Base-by-base conservation (phyloP, 2,113 vertebrate species). In the Noturus placidus region DNA sequence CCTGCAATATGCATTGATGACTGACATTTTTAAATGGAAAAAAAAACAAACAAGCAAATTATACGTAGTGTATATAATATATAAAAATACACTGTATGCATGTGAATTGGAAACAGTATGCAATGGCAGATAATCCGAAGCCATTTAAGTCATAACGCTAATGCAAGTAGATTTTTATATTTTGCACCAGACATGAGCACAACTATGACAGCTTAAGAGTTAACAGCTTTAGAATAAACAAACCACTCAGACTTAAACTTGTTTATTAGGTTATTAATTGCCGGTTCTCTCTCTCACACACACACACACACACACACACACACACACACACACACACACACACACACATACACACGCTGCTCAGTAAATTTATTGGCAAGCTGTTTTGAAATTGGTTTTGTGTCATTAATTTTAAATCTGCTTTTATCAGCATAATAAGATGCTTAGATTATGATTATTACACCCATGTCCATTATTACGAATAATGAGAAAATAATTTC, bases 331-430 rank as follows among this genome's bases (percentile, higher is more conserved):
- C 65, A 69, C 38, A 42, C 38, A 42, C 42, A 46, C 42, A 17
- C 30, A 69, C 15, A 17, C 67, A 69, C 42, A 46, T 6, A 17
- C 30, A 69, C 15, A 17, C 67, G 35, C n/a, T 4, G 38, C 17
- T 63, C 22, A 42, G 57, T 46, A 61, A 42, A 63, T 61, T 77
- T 17, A n/a, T 5, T 50, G 5, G 6, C 30, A 85, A 61, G 54
- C 46, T 61, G 22, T 61, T 61, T 76, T 30, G 1, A 50, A 63
- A 52, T 22, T 22, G 17, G 50, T 80, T 80, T 80, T 80, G 52
- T 78, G 38, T 63, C 56, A 85, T 76, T 86, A 25, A 78, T 65
- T 61, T 86, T 78, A 5, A 84, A 50, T 33, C 30, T n/a, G 22
- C 35, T 30, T 86, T 86, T 63, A 22, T 52, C 35, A 65, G 10